phyloP scores from a whole-genome alignment of 2,113 vertebrate genomes.

The Pleuronectes platessa region DNA sequence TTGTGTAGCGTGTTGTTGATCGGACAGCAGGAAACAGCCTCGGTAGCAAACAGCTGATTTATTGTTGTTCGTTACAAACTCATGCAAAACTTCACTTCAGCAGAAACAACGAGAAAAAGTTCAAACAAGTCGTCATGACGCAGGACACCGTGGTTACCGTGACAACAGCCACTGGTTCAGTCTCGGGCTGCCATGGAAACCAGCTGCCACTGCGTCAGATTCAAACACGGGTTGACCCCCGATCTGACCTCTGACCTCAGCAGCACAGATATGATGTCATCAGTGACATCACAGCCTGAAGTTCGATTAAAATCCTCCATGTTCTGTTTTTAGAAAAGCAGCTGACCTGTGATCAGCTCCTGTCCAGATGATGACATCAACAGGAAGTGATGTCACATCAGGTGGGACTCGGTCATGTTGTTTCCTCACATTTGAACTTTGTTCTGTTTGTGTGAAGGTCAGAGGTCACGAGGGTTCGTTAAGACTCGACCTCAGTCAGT shows the following conservation, averaged over 20 bases:
- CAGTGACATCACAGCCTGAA: slow-evolving; percentile 7
- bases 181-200: neutral
- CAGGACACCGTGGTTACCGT: neutral
- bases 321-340: too few relatives aligned
- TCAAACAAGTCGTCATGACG: too few relatives aligned
- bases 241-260: slow-evolving; percentile 14
- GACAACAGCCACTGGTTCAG: slow-evolving; percentile 1
- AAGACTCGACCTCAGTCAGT: slow-evolving; percentile 60
- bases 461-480: slow-evolving; percentile 35
- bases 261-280: neutral
- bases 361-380: neutral
- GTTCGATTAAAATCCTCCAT: too few relatives aligned
- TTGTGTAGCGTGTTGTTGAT: neutral
- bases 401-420: neutral
- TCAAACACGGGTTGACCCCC: slow-evolving; percentile 8
- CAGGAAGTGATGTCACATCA: neutral
- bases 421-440: neutral
- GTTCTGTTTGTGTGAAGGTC: neutral
- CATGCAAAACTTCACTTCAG: slow-evolving; percentile 66
- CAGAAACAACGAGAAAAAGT: slow-evolving; percentile 1
- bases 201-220: neutral
- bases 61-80: slow-evolving; percentile 38
- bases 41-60: neutral
- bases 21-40: neutral
- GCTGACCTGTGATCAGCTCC: too few relatives aligned